Evolutionary conservation across 2,888 invertebrate genomes (phyloP), one percentile per base, ranked within the genome.

Genomic region (Pandemis corylana): DNA sequence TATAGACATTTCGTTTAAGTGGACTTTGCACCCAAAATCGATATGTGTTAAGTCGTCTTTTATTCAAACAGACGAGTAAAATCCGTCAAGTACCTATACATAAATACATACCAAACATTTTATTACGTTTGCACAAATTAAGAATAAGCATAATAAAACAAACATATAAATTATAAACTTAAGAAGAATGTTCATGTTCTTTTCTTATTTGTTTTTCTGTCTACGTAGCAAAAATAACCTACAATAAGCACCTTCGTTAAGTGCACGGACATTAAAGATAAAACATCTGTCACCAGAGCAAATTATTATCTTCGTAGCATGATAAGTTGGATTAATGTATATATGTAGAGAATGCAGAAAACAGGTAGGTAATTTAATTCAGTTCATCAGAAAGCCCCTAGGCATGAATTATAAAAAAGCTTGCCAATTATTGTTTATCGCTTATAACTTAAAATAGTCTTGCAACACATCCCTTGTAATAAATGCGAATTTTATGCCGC

Each of bases 331-430:
- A 65, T 74, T 70, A 74, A 72, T 53, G 51, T 44, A 68, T 61
- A 56, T 44, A 67, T 61, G 46, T 56, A 41, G 62, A 71, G 44
- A 70, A 74, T 71, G 66, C 67, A 71, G 66, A 61, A 59, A 70
- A 71, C 70, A 56, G 66, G 75, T 70, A 56, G 66, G 75, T 70
- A 70, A 67, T 66, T 70, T 70, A 70, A 70, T 75, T 71, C 62
- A 61, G 67, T 56, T 63, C 41, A 67, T 62, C 44, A 41, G 51
- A 75, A 66, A 67, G 56, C 70, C 75, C 68, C 44, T 13, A 66
- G 63, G 46, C 67, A 71, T 67, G 53, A 10, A 66, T 70, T 67
- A 36, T 62, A 67, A 56, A 73, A 66, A 65, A 42, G 13, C 42
- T 51, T 10, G 15, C 63, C 70, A 75, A 75, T 75, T 67, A 75